phyloP scores from a whole-genome alignment of 1,140 invertebrate species.

The Drosophila persimilis region DNA sequence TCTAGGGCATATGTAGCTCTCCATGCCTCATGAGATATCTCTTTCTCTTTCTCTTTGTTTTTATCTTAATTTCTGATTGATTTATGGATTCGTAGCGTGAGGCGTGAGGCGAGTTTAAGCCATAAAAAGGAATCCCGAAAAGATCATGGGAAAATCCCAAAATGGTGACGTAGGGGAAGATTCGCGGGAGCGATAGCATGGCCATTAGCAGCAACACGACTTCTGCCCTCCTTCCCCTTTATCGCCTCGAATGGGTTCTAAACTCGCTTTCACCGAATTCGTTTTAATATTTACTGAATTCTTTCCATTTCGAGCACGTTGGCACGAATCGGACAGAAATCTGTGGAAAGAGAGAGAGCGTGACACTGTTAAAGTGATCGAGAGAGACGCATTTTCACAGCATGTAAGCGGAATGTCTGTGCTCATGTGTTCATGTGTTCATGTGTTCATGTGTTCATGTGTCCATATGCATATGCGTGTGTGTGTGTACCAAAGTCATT shows the following conservation, averaged over 20 bases:
- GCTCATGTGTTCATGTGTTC: background rate
- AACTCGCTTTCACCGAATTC: slow-evolving; percentile 74
- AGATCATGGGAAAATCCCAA: slow-evolving; percentile 37
- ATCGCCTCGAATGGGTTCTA: slow-evolving; percentile 28
- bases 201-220: slow-evolving; percentile 71
- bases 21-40: background rate
- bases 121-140: slow-evolving; percentile 16
- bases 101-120: slow-evolving; percentile 24
- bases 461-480: no score
- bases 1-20: background rate
- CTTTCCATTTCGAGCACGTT: slow-evolving; percentile 75
- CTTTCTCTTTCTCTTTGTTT: background rate
- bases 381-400: no score
- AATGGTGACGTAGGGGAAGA: no score
- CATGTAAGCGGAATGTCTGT: no score
- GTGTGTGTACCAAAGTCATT: no score
- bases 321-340: slow-evolving; percentile 61
- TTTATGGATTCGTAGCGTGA: slow-evolving; percentile 23
- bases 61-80: slow-evolving; percentile 30
- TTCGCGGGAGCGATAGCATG: slow-evolving; percentile 3
- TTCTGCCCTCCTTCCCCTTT: slow-evolving; percentile 12
- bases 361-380: background rate
- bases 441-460: no score
- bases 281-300: slow-evolving; percentile 81
- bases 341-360: slow-evolving; percentile 36